Base-by-base conservation (phyloP, 2,797 vertebrate species). In the Siniperca obscura region DNA sequence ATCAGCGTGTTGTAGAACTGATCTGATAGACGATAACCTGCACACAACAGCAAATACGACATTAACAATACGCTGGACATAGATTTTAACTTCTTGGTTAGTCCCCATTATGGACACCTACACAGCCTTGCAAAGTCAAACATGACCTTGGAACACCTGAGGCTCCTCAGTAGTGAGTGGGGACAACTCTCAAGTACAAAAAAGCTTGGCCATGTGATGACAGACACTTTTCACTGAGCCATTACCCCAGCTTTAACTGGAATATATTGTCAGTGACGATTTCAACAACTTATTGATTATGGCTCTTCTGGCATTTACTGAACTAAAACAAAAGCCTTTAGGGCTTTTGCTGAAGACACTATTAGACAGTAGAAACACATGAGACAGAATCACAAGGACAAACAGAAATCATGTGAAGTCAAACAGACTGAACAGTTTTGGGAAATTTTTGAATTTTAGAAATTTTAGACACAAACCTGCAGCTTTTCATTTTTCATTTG, bases 1-100 rank as follows among this genome's bases (percentile, higher is more conserved):
- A 99, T 98, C 84, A 99, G 97, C 19, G 98, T 97, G 86, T 96
- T 94, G 0, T 99, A 99, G 94, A 99, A 99, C 84, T 98, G 98
- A 85, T 99, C 98, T 3, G 98, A 98, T 4, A 99, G 95, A 70
- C 98, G 97, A 92, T 99, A 99, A 7, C 98, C 98, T 99, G 93
- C 67, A 81, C 67, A 78, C 44, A 60, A 62, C 38, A 83, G n/a
- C 11, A 80, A 50, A 67, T 0, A 59, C 19, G 5, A 40, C 36
- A 27, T 55, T 6, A n/a, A n/a, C 1, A n/a, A 36, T 27, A 36
- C 19, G 2, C 4, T 3, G 36, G 44, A 50, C 8, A 22, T 2
- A 1, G 16, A 30, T 64, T 60, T 30, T 2, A 46, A 38, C 12
- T 38, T 17, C 19, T 22, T 53, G 7, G 9, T 36, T 36, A 36